Evolutionary conservation across 2,113 vertebrate species (phyloP), one percentile per base, ranked within the genome.

Genomic region (Bostrychus sinensis): DNA sequence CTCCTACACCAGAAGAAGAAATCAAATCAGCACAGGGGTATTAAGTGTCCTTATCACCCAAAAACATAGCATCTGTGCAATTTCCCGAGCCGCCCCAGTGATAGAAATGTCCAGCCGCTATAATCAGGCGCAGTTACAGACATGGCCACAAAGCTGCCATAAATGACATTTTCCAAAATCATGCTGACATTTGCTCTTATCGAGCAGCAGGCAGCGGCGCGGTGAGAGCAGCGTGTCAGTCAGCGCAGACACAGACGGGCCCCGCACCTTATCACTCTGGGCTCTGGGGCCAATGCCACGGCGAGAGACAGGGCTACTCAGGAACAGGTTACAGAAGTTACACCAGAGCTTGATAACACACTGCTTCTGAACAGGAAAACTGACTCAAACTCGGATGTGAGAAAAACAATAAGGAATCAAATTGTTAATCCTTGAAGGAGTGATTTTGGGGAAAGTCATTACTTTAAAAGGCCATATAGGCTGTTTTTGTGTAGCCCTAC

Each of bases 161-260:
- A 93, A 93, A 92, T 91, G 87, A 89, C 91, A 91, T 91, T 92
- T 93, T 79, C 81, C 78, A 84, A 90, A 91, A 91, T 89, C 86
- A 87, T 72, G 80, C 87, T 91, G 91, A 92, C 89, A 92, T 92
- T 91, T 92, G 76, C 91, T 86, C 86, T 92, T 93, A 93, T 93
- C 91, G 74, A 88, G 90, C 86, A 86, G 74, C 85, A 89, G 88
- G 88, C 91, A 91, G 76, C 80, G 88, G 85, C 72, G 71, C 75
- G 86, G 87, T 71, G 85, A 90, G 88, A 88, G 88, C 78, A 75
- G 84, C 86, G 90, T 91, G 91, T 93, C 92, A 91, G 86, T 91
- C 89, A 91, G 86, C 82, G 79, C 45, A 14, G 5, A 22, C 22
- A 82, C 86, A 90, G 90, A 91, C 88, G 88, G 85, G 88, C 87